These are phyloP conservation scores for Crocallis elinguaria DNA, from an alignment of 2,888 invertebrate genomes.

Conservation along the genomic window DNA sequence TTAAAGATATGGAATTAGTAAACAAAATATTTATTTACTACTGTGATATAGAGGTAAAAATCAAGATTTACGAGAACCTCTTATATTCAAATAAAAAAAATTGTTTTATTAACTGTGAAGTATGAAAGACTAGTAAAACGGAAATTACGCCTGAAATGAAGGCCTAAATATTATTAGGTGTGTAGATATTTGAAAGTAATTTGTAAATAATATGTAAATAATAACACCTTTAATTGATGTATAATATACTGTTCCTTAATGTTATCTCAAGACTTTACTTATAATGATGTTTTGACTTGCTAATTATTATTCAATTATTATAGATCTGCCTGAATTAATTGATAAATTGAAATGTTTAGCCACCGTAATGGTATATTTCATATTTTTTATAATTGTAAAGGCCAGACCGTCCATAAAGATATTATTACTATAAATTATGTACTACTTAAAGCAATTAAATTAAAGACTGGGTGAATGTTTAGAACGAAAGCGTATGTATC, in stretches of 20 bases:
- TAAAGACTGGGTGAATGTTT: slow-evolving; percentile 70
- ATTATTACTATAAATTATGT: slow-evolving; percentile 43
- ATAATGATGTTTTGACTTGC: slow-evolving; percentile 27
- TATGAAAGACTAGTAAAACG: neutral
- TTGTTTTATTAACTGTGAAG: neutral
- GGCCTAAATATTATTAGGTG: slow-evolving; percentile 14
- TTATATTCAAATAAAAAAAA: slow-evolving; percentile 13
- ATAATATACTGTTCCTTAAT: slow-evolving; percentile 14
- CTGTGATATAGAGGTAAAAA: slow-evolving; percentile 61
- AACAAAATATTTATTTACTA: slow-evolving; percentile 50
- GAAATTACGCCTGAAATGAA: slow-evolving; percentile 3
- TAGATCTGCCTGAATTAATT: slow-evolving; percentile 22
- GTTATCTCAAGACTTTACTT: slow-evolving; percentile 33
- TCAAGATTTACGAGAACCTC: slow-evolving; percentile 34
- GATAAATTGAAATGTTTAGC: slow-evolving; percentile 1
- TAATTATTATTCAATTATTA: slow-evolving; percentile 12
- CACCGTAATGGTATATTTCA: slow-evolving; percentile 17
- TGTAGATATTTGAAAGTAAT: slow-evolving; percentile 25
- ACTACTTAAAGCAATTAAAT: slow-evolving; percentile 63
- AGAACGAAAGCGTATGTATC: slow-evolving; percentile 45
- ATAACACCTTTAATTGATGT: slow-evolving; percentile 6
- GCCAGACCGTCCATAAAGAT: slow-evolving; percentile 78
- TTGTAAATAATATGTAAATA: slow-evolving; percentile 22
- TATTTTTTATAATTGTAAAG: slow-evolving; percentile 43
- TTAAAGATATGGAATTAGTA: slow-evolving; percentile 23